Conservation (phyloP, 2,113 vertebrate genomes). For the cat (Felis catus) region DNA sequence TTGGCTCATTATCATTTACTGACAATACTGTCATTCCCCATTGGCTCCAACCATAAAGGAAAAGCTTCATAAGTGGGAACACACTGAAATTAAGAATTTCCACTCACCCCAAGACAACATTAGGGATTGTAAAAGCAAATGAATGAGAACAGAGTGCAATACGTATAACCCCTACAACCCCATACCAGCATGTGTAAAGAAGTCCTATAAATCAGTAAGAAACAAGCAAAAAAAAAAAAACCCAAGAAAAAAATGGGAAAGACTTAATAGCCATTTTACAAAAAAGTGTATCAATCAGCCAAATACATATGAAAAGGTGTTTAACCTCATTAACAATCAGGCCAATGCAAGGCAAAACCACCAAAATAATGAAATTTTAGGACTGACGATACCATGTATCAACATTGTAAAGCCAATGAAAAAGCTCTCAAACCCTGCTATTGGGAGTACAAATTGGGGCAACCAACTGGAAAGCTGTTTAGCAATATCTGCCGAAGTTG, state of each 20-base stretch:
- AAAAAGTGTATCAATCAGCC: not conserved
- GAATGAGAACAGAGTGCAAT: not conserved
- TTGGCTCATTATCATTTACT: not conserved
- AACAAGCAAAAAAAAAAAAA: not conserved
- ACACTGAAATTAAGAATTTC: conserved; percentile 12
- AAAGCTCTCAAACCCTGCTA: not conserved
- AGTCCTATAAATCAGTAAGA: not conserved
- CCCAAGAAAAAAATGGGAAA: not conserved
- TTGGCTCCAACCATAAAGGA: not conserved
- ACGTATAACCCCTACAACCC: not conserved
- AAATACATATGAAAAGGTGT: not conserved
- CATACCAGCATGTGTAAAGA: not conserved
- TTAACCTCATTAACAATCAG: not conserved
- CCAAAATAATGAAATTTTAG: not conserved
- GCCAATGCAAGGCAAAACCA: not conserved
- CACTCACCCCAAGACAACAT: not conserved
- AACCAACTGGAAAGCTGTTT: not conserved
- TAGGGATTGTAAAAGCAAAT: not conserved
- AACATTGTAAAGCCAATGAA: not conserved
- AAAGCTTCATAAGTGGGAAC: not conserved
- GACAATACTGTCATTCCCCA: not conserved
- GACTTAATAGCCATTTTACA: not conserved
- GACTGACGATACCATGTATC: not conserved
- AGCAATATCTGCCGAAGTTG: not conserved
- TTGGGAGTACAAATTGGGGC: not conserved